Base-by-base conservation (phyloP, 1,140 invertebrate genomes). In the Pemphigus obesinymphae region DNA sequence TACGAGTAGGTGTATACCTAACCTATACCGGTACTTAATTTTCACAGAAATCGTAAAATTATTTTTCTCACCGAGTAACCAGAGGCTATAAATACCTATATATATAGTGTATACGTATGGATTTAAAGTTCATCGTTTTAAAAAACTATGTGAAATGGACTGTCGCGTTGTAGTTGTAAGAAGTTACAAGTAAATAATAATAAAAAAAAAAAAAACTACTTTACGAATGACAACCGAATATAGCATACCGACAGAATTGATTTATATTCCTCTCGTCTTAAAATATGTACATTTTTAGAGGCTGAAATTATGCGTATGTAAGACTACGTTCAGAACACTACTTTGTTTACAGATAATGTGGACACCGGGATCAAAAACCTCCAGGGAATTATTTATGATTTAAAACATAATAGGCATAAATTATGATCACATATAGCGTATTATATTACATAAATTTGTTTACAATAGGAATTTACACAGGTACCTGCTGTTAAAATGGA, bases 191-290 rank as follows among this genome's bases (percentile, higher is more conserved):
- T 23, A 66, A 37, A 58, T n/a, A n/a, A n/a, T n/a, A n/a, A n/a
- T n/a, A 45, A 45, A 45, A 45, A 50, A 50, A 53, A 48, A 50
- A 48, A 48, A 45, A n/a, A 29, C 43, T 29, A 48, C 68, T 48
- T 48, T 72, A 73, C 43, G 45, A 73, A 50, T 31, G 26, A 73
- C 70, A 73, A 73, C 70, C 70, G 17, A 48, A 73, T n/a, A 48
- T 31, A 50, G 50, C 20, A n/a, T 23, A 26, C 34, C 15, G 70
- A 31, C 26, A 73, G 70, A 48, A 73, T 50, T 73, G 43, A 73
- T 73, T 73, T 73, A 73, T 73, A 73, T 31, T 50, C 70, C 43
- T 50, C n/a, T 13, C 17, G 8, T 50, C 50, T 73, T 73, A 73
- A 73, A 73, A 73, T 73, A 73, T 50, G 43, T 50, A 50, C 45